Evolutionary conservation across 2,888 invertebrate genomes (phyloP), one percentile per base, ranked within the genome.

Genomic region (Cheilosia pagana): DNA sequence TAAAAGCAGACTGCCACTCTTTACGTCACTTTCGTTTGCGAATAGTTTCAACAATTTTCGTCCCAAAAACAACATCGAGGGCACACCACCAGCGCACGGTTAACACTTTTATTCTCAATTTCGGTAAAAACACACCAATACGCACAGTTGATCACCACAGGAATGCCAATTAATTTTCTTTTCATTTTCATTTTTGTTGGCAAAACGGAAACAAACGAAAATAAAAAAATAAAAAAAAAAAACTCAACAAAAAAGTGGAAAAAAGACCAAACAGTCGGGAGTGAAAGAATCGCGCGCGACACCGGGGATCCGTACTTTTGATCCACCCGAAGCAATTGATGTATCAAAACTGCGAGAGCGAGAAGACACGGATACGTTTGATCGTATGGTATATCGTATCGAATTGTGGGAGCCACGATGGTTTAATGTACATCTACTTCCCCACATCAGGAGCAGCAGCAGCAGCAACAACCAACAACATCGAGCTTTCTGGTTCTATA

Each of bases 281-380:
- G 85, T 81, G 76, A 85, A 75, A 67, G 55, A 81, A 71, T 81
- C 52, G 60, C 85, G 60, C 85, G 85, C 76, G 83, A 71, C 70
- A 60, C 85, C 85, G 71, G 71, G 67, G 59, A 81, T 67, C 81
- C 85, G 85, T 62, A 52, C 68, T 75, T 50, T 71, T 81, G 71
- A 85, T 85, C 85, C 85, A 71, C 75, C 81, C 85, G 75, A 71
- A 71, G 71, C 85, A 81, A 71, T 85, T 85, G 81, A 70, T 75
- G 75, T 85, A 81, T 85, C 85, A 85, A 85, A 85, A 85, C 85
- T 85, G 59, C n/a, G 83, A 83, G 79, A 85, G 85, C 75, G 83
- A 48, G 39, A 5, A 23, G 52, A 60, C 50, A 41, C 39, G 63
- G 62, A 53, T 35, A 68, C 16, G 39, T 68, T 62, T 82, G 71